Evolutionary conservation across 2,113 vertebrate genomes (phyloP), one percentile per base, ranked within the genome.

Genomic region (Phrynosoma blainvillii): DNA sequence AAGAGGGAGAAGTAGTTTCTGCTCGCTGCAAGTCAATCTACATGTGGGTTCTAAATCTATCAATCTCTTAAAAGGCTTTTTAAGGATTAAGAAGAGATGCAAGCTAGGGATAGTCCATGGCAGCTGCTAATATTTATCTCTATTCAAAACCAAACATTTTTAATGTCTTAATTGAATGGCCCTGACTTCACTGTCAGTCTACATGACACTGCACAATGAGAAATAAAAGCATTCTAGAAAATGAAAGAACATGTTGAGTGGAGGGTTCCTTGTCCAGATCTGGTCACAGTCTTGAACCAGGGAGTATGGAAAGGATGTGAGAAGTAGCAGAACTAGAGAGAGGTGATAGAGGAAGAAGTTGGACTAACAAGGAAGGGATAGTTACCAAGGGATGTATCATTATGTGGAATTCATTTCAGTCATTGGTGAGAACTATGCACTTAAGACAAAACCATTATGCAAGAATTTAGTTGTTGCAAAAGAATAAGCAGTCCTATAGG

Each of bases 21-120:
- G 40, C 16, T n/a, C 20, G 7, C 20, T n/a, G 23, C 80, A 89
- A 79, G 74, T 71, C 14, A 62, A 86, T 54, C 25, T 76, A 32
- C 66, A 84, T 90, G 40, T 80, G 36, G 54, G 82, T 91, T 90
- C 76, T 87, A 90, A 86, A 5, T 59, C 59, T 81, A 84, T n/a
- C 12, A 40, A 0, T 23, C 82, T 86, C 40, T 71, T 32, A 62
- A 25, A 89, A 59, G 71, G 74, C 59, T 71, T 89, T 83, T 74
- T 40, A 71, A 90, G 85, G 73, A 62, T 59, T 71, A 20, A 88
- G 59, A 82, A 73, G 80, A 36, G 14, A 23, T 47, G 18, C 56
- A 52, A 25, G 36, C 70, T 78, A 70, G 62, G 20, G 18, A 70
- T n/a, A 6, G 6, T 4, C 18, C 40, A n/a, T 4, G 30, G 25